These are phyloP conservation scores for Trichonephila clavipes DNA, from an alignment of 1,140 invertebrate species.

Conservation along the genomic window DNA sequence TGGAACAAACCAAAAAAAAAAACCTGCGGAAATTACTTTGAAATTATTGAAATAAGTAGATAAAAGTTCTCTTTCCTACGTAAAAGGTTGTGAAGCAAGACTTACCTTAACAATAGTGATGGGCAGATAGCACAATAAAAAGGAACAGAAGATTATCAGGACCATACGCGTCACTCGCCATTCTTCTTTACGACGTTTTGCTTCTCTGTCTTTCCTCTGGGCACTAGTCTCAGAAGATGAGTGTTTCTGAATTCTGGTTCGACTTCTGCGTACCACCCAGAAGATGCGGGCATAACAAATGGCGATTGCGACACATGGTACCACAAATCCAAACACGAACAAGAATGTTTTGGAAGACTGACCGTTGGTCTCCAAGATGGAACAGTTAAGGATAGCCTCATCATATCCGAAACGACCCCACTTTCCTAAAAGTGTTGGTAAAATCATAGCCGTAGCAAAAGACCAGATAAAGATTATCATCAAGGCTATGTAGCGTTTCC, in stretches of 20 bases:
- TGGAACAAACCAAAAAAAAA: too few species aligned
- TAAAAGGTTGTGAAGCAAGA: background rate
- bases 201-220: slow-evolving; percentile 55
- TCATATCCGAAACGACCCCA: slow-evolving; percentile 92
- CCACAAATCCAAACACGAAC: slow-evolving; percentile 89
- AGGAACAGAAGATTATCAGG: slow-evolving; percentile 91
- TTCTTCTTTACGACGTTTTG: slow-evolving; percentile 78
- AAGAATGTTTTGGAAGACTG: slow-evolving; percentile 91
- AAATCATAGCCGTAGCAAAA: slow-evolving; percentile 85
- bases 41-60: background rate
- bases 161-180: slow-evolving; percentile 89
- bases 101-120: slow-evolving; percentile 91
- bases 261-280: slow-evolving; percentile 86
- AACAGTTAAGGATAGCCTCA: slow-evolving; percentile 78
- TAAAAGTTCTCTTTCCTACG: background rate
- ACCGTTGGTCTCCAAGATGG: slow-evolving; percentile 84
- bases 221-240: slow-evolving; percentile 44
- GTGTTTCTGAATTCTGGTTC: slow-evolving; percentile 59
- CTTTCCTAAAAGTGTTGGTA: slow-evolving; percentile 88
- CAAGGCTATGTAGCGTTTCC: slow-evolving; percentile 68
- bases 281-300: slow-evolving; percentile 92
- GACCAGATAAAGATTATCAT: slow-evolving; percentile 86
- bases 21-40: background rate
- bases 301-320: slow-evolving; percentile 91
- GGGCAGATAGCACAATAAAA: slow-evolving; percentile 91